Conservation (phyloP, 2,113 vertebrate species). For the Ophiodon elongatus region DNA sequence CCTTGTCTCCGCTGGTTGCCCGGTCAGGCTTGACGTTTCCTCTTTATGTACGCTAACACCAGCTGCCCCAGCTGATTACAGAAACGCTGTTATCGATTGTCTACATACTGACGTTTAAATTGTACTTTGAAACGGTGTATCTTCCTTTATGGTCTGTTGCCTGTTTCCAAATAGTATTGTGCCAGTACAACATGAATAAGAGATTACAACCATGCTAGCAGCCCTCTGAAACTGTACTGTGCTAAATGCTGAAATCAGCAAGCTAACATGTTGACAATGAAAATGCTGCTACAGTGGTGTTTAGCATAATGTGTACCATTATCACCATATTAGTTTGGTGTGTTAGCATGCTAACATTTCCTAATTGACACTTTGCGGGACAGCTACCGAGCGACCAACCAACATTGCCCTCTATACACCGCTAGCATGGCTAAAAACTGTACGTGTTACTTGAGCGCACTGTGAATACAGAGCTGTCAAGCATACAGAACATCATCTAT, state of each 20-base stretch:
- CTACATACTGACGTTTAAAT: not conserved
- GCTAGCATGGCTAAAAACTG: not conserved
- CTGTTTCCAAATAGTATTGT: not conserved
- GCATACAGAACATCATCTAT: slow-evolving; percentile 22
- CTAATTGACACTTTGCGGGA: not conserved
- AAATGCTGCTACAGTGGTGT: not conserved
- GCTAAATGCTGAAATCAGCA: slow-evolving; percentile 1
- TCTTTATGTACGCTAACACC: not conserved
- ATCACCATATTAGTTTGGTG: not conserved
- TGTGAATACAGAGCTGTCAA: slow-evolving; percentile 23
- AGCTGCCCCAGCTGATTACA: not conserved
- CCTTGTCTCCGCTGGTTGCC: not conserved
- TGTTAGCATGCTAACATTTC: not conserved
- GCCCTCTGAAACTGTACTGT: not conserved
- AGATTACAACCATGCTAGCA: not conserved
- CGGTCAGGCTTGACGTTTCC: not conserved
- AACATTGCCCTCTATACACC: too few relatives aligned
- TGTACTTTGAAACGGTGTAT: not conserved
- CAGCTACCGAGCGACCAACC: not conserved
- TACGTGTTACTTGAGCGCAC: slow-evolving; percentile 1
- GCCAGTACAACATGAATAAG: not conserved
- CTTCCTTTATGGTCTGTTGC: not conserved
- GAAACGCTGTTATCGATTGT: not conserved
- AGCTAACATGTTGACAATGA: not conserved
- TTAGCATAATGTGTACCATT: not conserved